A percentile compares a stretch with the other conserved stretches of the same genome.
phyloP scores from a whole-genome alignment of 2,797 vertebrate genomes.

The Cuculus canorus region DNA sequence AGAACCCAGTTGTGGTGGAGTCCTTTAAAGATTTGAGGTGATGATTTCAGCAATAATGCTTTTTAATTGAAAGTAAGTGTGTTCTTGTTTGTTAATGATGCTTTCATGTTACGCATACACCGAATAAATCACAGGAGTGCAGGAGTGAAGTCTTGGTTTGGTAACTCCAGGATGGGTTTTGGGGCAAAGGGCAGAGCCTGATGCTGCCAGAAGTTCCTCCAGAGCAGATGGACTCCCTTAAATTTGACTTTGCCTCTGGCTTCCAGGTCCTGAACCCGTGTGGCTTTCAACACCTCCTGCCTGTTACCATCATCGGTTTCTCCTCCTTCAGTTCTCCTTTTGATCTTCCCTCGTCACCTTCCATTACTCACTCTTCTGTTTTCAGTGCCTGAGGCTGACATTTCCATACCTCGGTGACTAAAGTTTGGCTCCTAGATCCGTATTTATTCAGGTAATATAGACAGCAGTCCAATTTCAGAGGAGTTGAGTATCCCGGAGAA shows the following conservation, averaged over 20 bases:
- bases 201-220: neutral
- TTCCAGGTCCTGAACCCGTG: neutral
- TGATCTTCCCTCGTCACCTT: neutral
- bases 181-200: neutral
- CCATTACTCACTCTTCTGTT: constrained; percentile 12
- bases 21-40: neutral
- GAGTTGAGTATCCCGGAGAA: neutral
- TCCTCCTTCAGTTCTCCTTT: neutral
- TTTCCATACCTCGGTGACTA: neutral
- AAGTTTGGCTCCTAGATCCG: neutral
- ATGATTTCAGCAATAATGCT: neutral
- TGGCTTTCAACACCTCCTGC: neutral
- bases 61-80: neutral
- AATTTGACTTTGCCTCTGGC: neutral
- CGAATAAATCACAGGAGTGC: neutral
- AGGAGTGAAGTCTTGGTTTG: neutral
- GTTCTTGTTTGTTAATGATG: neutral
- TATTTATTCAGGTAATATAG: neutral
- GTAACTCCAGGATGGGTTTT: neutral
- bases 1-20: accelerated
- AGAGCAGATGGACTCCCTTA: neutral
- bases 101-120: accelerated
- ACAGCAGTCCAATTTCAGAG: neutral
- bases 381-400: neutral
- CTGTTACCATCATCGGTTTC: neutral